Base-by-base conservation (phyloP, 2,797 vertebrate genomes). In the Hippopotamyrus pictus region DNA sequence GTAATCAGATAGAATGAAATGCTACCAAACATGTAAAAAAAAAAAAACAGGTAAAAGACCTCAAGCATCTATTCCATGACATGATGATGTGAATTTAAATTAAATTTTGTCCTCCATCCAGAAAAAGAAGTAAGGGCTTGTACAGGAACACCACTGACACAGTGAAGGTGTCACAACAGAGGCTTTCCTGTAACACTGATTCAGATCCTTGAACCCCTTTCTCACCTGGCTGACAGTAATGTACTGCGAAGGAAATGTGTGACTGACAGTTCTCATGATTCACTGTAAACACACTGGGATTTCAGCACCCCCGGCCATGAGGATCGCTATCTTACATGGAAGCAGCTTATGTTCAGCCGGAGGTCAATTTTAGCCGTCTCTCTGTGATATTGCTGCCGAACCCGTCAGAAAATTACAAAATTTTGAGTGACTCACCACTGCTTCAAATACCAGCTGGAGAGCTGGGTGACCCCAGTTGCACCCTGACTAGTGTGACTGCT, bases 341-440 rank as follows among this genome's bases (percentile, higher is more conserved):
- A 93, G 92, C 90, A 91, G 91, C 92, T 89, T 90, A 89, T 92
- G 92, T 93, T 93, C 87, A 88, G 59, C 92, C 91, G 91, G 91
- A 57, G 53, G 50, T 85, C 76, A 92, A 91, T 94, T 93, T 90
- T 89, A 92, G 91, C 92, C 92, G 92, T 90, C 92, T 93, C 88
- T 89, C 92, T 53, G 73, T 33, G 89, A 88, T 93, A 93, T 93
- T 91, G 91, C 93, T 3, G 91, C 89, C 89, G 85, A 92, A 94
- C 95, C 94, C 94, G 94, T 96, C 95, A 95, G 93, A 84, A 92
- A 92, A 94, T 94, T 95, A 96, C 95, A 90, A 96, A 95, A 96
- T 96, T 92, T 92, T 90, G 93, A 94, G 95, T 96, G 96, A 96
- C 95, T 95, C 94, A 94, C 93, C 95, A 95, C 95, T 95, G 96